Percentiles rank a stretch among this genome's conserved stretches.
These are phyloP conservation scores for Stenotaenia linearis DNA, from an alignment of 2,888 invertebrate genomes.

Conservation along the genomic window DNA sequence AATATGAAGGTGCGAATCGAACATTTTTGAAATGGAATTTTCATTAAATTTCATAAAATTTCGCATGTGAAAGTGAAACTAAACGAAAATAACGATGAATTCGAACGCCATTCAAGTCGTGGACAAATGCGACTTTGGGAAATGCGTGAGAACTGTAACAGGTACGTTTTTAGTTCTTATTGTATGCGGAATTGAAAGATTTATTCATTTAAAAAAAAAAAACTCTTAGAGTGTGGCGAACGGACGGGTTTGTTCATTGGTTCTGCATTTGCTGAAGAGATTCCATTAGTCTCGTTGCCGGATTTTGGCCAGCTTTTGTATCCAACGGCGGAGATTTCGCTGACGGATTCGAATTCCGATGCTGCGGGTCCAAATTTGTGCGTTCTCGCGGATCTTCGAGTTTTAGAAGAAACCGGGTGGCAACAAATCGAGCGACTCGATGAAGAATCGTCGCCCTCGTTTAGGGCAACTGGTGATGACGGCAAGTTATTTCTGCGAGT, in stretches of 20 bases:
- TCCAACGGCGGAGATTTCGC: slow-evolving; percentile 77
- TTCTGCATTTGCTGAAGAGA: slow-evolving; percentile 63
- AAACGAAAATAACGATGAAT: slow-evolving; percentile 70
- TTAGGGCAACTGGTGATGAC: neutral
- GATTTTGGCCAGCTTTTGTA: slow-evolving; percentile 80
- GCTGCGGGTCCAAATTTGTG: slow-evolving; percentile 10
- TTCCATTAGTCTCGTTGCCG: slow-evolving; percentile 79
- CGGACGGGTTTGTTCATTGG: slow-evolving; percentile 67
- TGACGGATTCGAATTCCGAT: slow-evolving; percentile 45
- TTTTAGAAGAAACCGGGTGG: neutral
- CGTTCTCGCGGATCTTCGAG: neutral
- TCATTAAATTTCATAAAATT: too few relatives aligned
- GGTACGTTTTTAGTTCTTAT: slow-evolving; percentile 54
- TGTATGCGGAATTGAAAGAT: too few relatives aligned
- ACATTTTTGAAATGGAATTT: too few relatives aligned
- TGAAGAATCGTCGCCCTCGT: neutral
- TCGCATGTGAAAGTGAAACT: too few relatives aligned
- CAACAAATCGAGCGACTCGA: neutral
- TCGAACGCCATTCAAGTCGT: slow-evolving; percentile 87
- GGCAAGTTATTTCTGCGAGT: slow-evolving; percentile 27
- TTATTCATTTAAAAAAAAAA: too few relatives aligned
- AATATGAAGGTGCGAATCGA: too few relatives aligned
- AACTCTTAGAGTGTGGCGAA: slow-evolving; percentile 60
- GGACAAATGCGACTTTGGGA: slow-evolving; percentile 68
- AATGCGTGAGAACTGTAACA: slow-evolving; percentile 79